Evolutionary conservation across 37 sponge, comb jelly and placozoan genomes (phyloP).

Genomic region (Lycopodina hypogea): DNA sequence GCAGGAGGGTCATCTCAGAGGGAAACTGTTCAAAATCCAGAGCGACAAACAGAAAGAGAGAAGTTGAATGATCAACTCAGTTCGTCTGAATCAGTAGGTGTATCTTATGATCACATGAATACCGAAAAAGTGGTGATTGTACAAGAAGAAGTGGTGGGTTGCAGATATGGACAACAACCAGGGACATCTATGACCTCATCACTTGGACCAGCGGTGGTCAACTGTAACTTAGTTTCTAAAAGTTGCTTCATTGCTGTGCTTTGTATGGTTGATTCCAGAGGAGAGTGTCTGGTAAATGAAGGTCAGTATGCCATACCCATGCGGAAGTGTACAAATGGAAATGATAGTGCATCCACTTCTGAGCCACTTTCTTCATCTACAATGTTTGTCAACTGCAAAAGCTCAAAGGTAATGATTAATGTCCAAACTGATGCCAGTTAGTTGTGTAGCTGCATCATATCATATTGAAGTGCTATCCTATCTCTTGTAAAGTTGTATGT

Average conservation of each 20-base stretch:
- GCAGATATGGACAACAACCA: too few species aligned
- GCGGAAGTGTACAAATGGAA: constrained; percentile 13
- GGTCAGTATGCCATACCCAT: constrained; percentile 59
- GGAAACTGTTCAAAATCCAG: background rate
- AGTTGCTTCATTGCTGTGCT: constrained; percentile 47
- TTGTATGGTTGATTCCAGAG: constrained; percentile 62
- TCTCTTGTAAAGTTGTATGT: too few species aligned
- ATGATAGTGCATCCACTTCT: constrained; percentile 8
- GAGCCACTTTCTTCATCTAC: constrained; percentile 49
- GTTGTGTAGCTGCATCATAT: too few species aligned
- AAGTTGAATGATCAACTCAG: too few species aligned
- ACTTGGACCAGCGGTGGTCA: background rate
- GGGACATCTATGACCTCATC: background rate
- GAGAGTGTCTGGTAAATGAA: constrained; percentile 54
- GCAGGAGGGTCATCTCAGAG: background rate
- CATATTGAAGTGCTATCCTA: too few species aligned
- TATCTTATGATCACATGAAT: too few species aligned
- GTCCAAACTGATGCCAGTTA: too few species aligned
- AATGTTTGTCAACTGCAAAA: constrained; percentile 35
- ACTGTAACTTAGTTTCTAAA: background rate
- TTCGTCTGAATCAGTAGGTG: too few species aligned
- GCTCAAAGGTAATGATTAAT: background rate
- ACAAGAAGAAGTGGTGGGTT: too few species aligned
- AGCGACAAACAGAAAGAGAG: too few species aligned
- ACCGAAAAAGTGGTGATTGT: too few species aligned